phyloP scores from a whole-genome alignment of 2,113 vertebrate species.

The Lampris incognitus region DNA sequence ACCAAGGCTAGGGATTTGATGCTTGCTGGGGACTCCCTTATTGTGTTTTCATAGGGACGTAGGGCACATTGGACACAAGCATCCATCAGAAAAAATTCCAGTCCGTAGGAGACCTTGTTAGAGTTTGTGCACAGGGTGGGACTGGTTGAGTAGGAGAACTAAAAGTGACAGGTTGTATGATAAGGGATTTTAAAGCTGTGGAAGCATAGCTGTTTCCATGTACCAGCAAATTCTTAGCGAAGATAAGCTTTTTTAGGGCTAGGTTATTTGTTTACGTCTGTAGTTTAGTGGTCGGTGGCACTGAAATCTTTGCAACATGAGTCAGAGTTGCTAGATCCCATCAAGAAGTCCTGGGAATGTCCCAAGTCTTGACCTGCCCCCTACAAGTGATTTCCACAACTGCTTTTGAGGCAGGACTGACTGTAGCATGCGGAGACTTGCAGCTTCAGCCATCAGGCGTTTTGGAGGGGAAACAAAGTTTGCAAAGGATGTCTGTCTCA shows the following conservation, averaged over 20 bases:
- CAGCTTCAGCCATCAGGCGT: slow-evolving; percentile 3
- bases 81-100: neutral
- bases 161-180: neutral
- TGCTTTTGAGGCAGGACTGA: neutral
- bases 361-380: slow-evolving; percentile 37
- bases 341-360: slow-evolving; percentile 48
- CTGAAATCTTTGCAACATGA: slow-evolving; percentile 64
- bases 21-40: neutral
- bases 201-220: neutral
- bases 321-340: slow-evolving; percentile 53
- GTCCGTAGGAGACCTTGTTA: neutral
- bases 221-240: slow-evolving; percentile 3
- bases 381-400: slow-evolving; percentile 10
- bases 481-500: neutral
- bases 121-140: neutral
- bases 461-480: neutral
- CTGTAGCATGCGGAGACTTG: slow-evolving; percentile 16
- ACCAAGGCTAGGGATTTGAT: too few species aligned
- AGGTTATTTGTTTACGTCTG: slow-evolving; percentile 41
- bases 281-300: slow-evolving; percentile 15
- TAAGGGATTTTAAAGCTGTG: neutral
- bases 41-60: neutral
- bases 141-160: neutral
- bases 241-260: slow-evolving; percentile 13
- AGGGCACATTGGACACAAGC: neutral